phyloP scores from a whole-genome alignment of 2,888 invertebrate genomes.

The Spatulosminthurus flaviceps region DNA sequence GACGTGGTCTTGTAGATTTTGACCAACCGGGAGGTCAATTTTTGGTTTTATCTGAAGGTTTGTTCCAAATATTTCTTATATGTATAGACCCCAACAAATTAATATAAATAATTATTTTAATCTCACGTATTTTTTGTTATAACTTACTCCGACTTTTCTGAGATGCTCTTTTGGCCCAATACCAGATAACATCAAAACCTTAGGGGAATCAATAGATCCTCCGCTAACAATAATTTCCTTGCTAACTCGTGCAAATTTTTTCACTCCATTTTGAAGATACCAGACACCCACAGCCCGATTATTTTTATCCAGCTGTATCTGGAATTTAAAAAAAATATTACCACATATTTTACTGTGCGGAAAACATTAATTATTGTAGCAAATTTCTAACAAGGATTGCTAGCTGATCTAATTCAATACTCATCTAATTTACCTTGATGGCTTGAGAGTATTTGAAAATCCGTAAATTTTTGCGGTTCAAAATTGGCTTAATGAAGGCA shows the following conservation, averaged over 20 bases:
- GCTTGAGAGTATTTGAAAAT: not conserved
- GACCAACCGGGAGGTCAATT: slow-evolving; percentile 54
- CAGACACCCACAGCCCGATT: slow-evolving; percentile 1
- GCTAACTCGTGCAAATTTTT: not conserved
- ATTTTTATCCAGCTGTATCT: slow-evolving; percentile 1
- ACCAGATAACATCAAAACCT: slow-evolving; percentile 31
- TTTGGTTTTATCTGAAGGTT: slow-evolving; percentile 46
- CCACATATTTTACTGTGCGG: not conserved
- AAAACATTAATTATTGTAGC: no score
- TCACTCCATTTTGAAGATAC: not conserved
- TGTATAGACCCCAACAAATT: no score
- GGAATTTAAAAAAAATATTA: not conserved
- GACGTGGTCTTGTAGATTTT: slow-evolving; percentile 56
- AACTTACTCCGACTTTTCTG: not conserved
- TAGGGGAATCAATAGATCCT: slow-evolving; percentile 29
- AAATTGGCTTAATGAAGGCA: not conserved
- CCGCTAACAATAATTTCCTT: slow-evolving; percentile 7
- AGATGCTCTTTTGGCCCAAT: slow-evolving; percentile 32
- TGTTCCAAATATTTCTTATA: no score
- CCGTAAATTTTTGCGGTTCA: not conserved
- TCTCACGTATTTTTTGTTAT: no score
- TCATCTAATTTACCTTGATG: slow-evolving; percentile 1
- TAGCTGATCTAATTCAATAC: no score
- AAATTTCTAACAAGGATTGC: no score
- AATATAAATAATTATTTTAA: no score